Evolutionary conservation across 1,140 invertebrate species (phyloP).

Genomic region (Antheraea mylitta): DNA sequence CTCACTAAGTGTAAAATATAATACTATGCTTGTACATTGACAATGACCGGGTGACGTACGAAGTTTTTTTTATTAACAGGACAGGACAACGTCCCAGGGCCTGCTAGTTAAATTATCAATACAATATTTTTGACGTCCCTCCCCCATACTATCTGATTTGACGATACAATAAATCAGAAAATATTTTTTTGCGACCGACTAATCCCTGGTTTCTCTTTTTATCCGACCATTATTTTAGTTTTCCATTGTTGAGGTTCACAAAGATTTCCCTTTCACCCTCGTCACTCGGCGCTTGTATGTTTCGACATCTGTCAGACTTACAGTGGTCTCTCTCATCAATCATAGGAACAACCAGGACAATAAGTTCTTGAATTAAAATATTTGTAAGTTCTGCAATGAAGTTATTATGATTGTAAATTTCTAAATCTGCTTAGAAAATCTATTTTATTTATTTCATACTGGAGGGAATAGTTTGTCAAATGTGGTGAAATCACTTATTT

Average conservation of each 20-base stretch:
- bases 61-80: no score
- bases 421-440: no score
- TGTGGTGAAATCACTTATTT: no score
- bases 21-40: no score
- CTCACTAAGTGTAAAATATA: no score
- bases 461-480: no score
- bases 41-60: no score
- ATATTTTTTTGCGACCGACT: neutral
- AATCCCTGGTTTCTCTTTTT: neutral
- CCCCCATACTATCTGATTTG: neutral
- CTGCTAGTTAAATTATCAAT: neutral
- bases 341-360: conserved; percentile 9
- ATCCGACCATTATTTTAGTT: conserved; percentile 18
- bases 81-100: no score
- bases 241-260: conserved; percentile 13
- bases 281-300: conserved; percentile 12
- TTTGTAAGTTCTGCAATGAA: neutral
- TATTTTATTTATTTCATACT: no score
- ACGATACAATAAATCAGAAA: neutral
- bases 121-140: neutral
- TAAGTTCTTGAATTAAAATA: neutral
- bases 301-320: conserved; percentile 19
- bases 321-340: conserved; percentile 10
- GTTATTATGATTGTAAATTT: neutral
- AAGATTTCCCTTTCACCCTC: conserved; percentile 21